Percentiles rank a stretch among this genome's conserved stretches.
phyloP scores from a whole-genome alignment of 2,888 invertebrate species.

The Micoletzkya japonica region DNA sequence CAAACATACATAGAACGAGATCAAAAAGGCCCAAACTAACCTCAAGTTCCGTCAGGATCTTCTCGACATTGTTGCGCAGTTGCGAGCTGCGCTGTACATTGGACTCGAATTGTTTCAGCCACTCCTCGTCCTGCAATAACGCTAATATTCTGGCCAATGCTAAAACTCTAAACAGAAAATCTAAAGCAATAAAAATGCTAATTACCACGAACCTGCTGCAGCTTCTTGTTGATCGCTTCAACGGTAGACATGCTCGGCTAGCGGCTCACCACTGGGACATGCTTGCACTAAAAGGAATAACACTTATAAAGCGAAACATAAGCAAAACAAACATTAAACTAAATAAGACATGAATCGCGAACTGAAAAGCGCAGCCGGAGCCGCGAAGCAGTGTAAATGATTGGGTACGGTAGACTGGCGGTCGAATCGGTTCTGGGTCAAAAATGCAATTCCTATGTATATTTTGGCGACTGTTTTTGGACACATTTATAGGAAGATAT shows the following conservation, averaged over 20 bases:
- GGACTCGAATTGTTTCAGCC: constrained; percentile 52
- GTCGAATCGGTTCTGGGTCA: too few relatives aligned
- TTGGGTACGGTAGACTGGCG: too few relatives aligned
- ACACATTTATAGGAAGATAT: too few relatives aligned
- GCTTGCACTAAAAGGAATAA: background rate
- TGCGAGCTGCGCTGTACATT: constrained; percentile 47
- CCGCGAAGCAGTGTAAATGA: too few relatives aligned
- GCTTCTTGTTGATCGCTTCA: constrained; percentile 22
- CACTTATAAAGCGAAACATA: background rate
- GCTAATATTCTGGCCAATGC: background rate
- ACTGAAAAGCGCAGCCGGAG: background rate
- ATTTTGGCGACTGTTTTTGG: too few relatives aligned
- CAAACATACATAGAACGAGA: background rate
- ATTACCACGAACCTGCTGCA: constrained; percentile 25
- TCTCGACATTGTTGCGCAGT: constrained; percentile 40
- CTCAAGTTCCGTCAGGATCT: constrained; percentile 37
- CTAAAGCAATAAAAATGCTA: background rate
- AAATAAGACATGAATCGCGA: background rate
- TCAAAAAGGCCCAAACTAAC: background rate
- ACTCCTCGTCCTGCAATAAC: constrained; percentile 56
- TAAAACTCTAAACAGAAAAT: background rate
- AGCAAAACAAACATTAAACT: background rate
- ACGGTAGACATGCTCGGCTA: constrained; percentile 11
- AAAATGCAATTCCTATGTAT: too few relatives aligned
- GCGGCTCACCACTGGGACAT: background rate